Evolutionary conservation across 1,140 invertebrate genomes (phyloP), one percentile per base, ranked within the genome.

Genomic region (Gryon sp.): DNA sequence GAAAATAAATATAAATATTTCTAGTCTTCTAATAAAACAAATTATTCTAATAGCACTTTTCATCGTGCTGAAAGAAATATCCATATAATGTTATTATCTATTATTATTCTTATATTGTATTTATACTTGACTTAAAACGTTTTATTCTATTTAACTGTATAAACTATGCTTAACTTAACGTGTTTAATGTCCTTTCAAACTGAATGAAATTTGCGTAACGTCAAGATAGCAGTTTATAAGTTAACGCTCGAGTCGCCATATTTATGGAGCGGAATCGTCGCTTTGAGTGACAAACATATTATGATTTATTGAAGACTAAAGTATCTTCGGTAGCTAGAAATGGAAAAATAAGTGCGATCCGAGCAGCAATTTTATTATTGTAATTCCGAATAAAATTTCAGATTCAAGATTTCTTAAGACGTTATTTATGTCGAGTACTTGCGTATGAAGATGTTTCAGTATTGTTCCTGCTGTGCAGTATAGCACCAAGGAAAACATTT

Each of bases 401-500:
- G 60, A 48, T 74, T 59, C 20, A 34, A 66, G 28, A 66, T 66
- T 48, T 48, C 30, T 4, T 12, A 20, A 5, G 18, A 14, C 22
- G 52, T 57, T 65, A 65, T 73, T 57, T 73, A 63, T 41, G 41
- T 28, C 8, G 19, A 32, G 7, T 34, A 20, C 52, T 50, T 38
- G 8, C 38, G 60, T 45, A 74, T 60, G 62, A 55, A 62, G 36
- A 75, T 65, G 62, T 68, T 66, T 28, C 50, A 53, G 62, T 78
- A 72, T 72, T 72, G 62, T 77, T 72, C 63, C 46, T n/a, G 9
- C 18, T 24, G 52, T 32, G 18, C n/a, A 36, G 41, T 8, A 36
- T 11, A 15, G 66, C 28, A 36, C 40, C 53, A 70, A 73, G 63
- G 53, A 73, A 77, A 72, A 78, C 48, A 75, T 66, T 48, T 46